phyloP scores from a whole-genome alignment of 2,113 vertebrate species.

The Tamias sibiricus region DNA sequence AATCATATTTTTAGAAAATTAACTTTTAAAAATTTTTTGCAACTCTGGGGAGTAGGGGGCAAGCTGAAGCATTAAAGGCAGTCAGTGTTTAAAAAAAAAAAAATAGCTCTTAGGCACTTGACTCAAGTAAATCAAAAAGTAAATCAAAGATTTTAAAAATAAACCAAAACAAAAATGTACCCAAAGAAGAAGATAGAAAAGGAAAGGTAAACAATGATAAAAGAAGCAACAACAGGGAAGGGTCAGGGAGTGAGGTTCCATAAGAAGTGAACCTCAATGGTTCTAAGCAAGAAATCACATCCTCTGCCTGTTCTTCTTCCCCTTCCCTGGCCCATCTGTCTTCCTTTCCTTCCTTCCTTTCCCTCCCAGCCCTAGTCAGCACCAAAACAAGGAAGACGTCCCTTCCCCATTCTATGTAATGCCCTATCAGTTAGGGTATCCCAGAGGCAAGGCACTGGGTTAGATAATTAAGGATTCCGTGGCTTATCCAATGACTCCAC shows the following conservation, averaged over 20 bases:
- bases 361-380: neutral
- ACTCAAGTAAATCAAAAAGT: neutral
- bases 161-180: neutral
- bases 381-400: neutral
- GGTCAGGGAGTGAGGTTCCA: neutral
- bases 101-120: neutral
- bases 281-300: neutral
- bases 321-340: neutral
- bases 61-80: neutral
- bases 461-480: neutral
- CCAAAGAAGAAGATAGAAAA: neutral
- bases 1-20: slow-evolving; percentile 48
- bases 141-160: neutral
- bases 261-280: neutral
- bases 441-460: neutral
- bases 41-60: neutral
- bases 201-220: neutral
- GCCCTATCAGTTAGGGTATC: neutral
- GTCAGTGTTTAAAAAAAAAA: neutral
- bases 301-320: neutral
- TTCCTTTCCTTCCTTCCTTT: neutral
- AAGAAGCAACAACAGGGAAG: fast-evolving
- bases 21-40: neutral
- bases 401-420: neutral
- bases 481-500: neutral